Conservation (phyloP, 2,797 vertebrate genomes). For the Bufotes viridis region DNA sequence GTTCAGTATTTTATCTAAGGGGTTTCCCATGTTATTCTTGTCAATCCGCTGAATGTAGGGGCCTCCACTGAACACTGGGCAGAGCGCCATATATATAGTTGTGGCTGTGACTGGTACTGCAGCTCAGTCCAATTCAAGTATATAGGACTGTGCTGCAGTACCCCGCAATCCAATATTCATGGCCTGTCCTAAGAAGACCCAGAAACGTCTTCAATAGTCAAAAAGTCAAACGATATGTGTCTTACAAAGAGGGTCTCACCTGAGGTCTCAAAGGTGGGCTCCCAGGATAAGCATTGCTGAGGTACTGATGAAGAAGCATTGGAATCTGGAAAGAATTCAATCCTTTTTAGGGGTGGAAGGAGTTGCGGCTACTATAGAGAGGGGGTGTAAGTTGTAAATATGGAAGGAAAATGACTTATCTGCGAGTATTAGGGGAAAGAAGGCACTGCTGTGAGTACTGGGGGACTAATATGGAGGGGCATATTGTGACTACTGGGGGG, state of each 20-base stretch:
- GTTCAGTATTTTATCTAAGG: too few species aligned
- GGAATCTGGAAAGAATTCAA: not conserved
- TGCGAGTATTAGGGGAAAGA: not conserved
- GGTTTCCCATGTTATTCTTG: too few species aligned
- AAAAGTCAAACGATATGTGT: too few species aligned
- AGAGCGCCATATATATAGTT: too few species aligned
- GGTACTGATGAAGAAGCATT: not conserved
- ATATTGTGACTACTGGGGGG: not conserved
- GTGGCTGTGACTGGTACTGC: too few species aligned
- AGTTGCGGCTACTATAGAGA: not conserved
- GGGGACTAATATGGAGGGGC: not conserved
- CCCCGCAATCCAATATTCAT: too few species aligned
- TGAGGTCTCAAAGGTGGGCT: not conserved
- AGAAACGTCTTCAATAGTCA: too few species aligned
- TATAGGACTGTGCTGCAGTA: too few species aligned
- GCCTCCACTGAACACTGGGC: too few species aligned
- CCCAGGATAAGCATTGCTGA: slow-evolving; percentile 1
- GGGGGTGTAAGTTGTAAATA: not conserved
- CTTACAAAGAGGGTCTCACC: not conserved
- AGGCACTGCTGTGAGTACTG: not conserved
- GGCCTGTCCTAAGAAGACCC: too few species aligned
- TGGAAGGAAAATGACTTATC: not conserved
- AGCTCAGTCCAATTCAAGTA: too few species aligned
- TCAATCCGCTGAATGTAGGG: too few species aligned
- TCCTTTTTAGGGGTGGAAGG: not conserved